Percentiles rank a stretch among this genome's conserved stretches.
These are phyloP conservation scores for Chaetophractus vellerosus DNA, from an alignment of 2,797 vertebrate species.

Conservation along the genomic window DNA sequence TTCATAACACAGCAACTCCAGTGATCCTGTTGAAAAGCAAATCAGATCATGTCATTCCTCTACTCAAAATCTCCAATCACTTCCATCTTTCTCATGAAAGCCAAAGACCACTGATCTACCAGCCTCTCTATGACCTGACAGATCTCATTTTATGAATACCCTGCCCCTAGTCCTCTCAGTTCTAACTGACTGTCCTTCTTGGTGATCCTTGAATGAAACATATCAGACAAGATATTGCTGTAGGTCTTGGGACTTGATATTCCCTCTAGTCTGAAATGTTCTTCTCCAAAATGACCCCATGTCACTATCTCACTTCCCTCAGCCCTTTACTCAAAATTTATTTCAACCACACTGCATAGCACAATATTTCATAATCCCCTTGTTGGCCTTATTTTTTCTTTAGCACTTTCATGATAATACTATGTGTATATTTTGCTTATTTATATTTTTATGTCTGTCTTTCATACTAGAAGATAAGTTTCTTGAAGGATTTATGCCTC, in stretches of 20 bases:
- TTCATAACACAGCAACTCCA: not conserved
- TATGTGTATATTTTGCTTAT: not conserved
- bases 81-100: not conserved
- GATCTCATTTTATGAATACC: no score
- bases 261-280: no score
- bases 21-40: not conserved
- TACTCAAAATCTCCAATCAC: not conserved
- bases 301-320: no score
- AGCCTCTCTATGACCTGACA: no score
- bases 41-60: not conserved
- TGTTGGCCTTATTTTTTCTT: constrained; percentile 6
- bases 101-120: no score
- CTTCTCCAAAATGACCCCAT: no score
- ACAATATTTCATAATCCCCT: not conserved
- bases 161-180: no score
- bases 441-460: not conserved
- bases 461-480: not conserved
- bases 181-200: no score
- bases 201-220: no score
- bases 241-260: no score
- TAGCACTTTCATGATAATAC: not conserved
- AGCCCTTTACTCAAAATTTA: no score
- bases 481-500: not conserved
- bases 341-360: not conserved
- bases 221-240: no score